These are phyloP conservation scores for Thunnus maccoyii DNA, from an alignment of 2,113 vertebrate genomes.

Conservation along the genomic window DNA sequence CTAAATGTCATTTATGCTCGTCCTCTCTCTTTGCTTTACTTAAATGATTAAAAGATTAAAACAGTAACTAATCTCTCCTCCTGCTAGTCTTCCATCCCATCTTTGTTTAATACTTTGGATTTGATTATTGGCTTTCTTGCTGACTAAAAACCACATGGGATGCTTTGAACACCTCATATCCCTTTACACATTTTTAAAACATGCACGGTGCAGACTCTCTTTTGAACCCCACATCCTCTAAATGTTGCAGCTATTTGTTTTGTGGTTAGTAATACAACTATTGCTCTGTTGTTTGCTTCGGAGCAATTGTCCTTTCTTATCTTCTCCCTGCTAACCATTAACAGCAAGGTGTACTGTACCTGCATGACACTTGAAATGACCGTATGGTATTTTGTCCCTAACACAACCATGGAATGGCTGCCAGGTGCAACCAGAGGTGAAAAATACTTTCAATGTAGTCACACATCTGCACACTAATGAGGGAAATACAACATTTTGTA, in stretches of 20 bases:
- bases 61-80: no score
- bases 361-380: conserved; percentile 19
- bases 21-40: no score
- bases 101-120: not conserved
- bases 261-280: not conserved
- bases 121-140: not conserved
- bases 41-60: no score
- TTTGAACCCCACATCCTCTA: conserved; percentile 16
- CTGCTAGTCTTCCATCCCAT: not conserved
- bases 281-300: conserved; percentile 25
- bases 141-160: conserved; percentile 1
- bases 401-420: not conserved
- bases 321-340: conserved; percentile 21
- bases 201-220: not conserved
- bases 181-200: not conserved
- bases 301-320: conserved; percentile 32
- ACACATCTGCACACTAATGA: not conserved
- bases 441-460: conserved; percentile 8
- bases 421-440: conserved; percentile 18
- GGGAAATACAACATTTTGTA: not conserved
- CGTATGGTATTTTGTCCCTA: conserved; percentile 31
- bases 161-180: conserved; percentile 7
- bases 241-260: conserved; percentile 1
- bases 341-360: conserved; percentile 17
- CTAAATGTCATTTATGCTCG: not conserved